These are phyloP conservation scores for Polydrusus pterygomalis DNA, from an alignment of 2,888 invertebrate genomes.

Conservation along the genomic window DNA sequence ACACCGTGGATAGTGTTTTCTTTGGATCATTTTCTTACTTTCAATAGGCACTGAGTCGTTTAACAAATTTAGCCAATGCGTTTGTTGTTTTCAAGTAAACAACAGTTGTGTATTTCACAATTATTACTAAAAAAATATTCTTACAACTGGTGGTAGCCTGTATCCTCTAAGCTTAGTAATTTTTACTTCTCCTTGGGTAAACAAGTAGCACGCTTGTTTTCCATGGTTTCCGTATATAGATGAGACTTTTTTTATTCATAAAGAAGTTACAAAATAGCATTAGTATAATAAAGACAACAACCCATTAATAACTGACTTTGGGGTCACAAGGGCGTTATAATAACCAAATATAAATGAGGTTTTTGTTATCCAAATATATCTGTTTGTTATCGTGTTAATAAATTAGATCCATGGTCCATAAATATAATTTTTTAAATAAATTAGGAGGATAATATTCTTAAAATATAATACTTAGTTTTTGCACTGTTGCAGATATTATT, in stretches of 20 bases:
- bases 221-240: conserved; percentile 35
- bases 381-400: not conserved
- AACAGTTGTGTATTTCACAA: too few species aligned
- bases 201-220: conserved; percentile 48
- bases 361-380: not conserved
- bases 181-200: conserved; percentile 7
- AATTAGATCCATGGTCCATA: not conserved
- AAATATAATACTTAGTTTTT: too few species aligned
- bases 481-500: too few species aligned
- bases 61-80: too few species aligned
- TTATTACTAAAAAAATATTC: too few species aligned
- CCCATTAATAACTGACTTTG: conserved; percentile 10
- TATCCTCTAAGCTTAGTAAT: not conserved
- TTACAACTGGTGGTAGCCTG: too few species aligned
- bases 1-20: too few species aligned
- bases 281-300: conserved; percentile 24
- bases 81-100: too few species aligned
- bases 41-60: too few species aligned
- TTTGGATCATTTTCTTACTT: too few species aligned
- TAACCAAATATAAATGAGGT: conserved; percentile 8
- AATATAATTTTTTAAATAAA: not conserved
- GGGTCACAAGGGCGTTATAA: conserved; percentile 15
- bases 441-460: not conserved
- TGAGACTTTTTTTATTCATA: conserved; percentile 20
- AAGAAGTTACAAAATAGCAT: conserved; percentile 22